Base-by-base conservation (phyloP, 1,140 invertebrate species). In the Caenorhabditis tropicalis region DNA sequence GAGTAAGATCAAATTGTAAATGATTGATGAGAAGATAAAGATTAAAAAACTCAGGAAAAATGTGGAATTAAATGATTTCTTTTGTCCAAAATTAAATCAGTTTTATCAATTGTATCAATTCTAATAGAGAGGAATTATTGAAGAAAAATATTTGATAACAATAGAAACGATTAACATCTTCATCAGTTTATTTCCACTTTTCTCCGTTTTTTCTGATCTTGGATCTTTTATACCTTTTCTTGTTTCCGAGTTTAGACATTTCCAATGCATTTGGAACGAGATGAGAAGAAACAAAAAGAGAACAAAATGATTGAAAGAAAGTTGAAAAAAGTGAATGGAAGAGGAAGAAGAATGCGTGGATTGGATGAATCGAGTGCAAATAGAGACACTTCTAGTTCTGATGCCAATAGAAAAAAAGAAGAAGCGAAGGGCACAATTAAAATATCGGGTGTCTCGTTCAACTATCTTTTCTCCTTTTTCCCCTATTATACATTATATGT, bases 391-490 rank as follows among this genome's bases (percentile, higher is more conserved):
- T 74, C 65, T 74, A 19, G 39, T 29, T 74, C 29, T 29, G 29
- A 9, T 56, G 19, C 36, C 36, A 74, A 74, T 74, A 43, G 65
- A 74, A 74, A 74, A 74, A 15, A 56, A 56, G 24, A 56, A 74
- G 65, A 43, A 74, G 65, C 36, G 65, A 74, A 74, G 65, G 65
- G 65, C 65, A 74, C 65, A 74, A 74, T 74, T 74, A 74, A 74
- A 74, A 74, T 74, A 74, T 74, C 65, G 65, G 65, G 65, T 74
- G 65, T 74, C 65, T 74, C 65, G 65, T 74, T 74, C 65, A 43
- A 27, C 29, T 39, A 15, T 46, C 36, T 15, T 46, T 74, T 16
- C 36, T 46, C 49, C n/a, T 36, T 70, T 74, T 65, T 65, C n/a
- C 36, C 29, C 65, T 74, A 74, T 74, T 74, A 74, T 74, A 74